Base-by-base conservation (phyloP, 1,140 invertebrate genomes). In the Probaryconus sp. region DNA sequence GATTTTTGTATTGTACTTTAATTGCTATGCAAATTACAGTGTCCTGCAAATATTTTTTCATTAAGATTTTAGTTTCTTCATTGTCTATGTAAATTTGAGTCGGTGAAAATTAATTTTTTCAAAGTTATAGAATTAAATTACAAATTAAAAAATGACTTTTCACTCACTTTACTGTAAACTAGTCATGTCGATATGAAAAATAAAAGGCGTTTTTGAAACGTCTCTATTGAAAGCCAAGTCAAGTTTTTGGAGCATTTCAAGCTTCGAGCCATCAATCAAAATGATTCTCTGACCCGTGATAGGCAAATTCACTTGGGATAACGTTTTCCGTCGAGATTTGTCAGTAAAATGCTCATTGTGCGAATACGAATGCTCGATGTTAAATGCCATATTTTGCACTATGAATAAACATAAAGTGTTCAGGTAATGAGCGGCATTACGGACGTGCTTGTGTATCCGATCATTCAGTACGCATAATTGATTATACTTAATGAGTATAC, bases 321-420 rank as follows among this genome's bases (percentile, higher is more conserved):
- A 56, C 51, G 40, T 43, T 64, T 58, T 40, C 68, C 51, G 21
- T 28, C 3, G 43, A 20, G 37, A 71, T 58, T 71, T 43, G 30
- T 51, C 16, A 50, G 68, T 16, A 51, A 58, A 58, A 42, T 58
- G 17, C 24, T 7, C 21, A 69, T 30, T 69, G 45, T 50, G 50
- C 48, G 38, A 70, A 61, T 50, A 31, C 42, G n/a, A n/a, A n/a
- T n/a, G n/a, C n/a, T n/a, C 20, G 43, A 51, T 37, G 18, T 31
- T 50, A 51, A 65, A 65, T 65, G 60, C 14, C 45, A 73, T 14
- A 55, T 67, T 73, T 50, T 50, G 50, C 38, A 2, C n/a, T 26
- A 73, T 67, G 70, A 73, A 73, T 73, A 67, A 67, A 67, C 56
- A 73, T 67, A 35, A 67, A 42, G 33, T 50, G 40, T 14, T 48